Evolutionary conservation across 2,888 invertebrate species (phyloP).

Genomic region (Hypena proboscidalis): DNA sequence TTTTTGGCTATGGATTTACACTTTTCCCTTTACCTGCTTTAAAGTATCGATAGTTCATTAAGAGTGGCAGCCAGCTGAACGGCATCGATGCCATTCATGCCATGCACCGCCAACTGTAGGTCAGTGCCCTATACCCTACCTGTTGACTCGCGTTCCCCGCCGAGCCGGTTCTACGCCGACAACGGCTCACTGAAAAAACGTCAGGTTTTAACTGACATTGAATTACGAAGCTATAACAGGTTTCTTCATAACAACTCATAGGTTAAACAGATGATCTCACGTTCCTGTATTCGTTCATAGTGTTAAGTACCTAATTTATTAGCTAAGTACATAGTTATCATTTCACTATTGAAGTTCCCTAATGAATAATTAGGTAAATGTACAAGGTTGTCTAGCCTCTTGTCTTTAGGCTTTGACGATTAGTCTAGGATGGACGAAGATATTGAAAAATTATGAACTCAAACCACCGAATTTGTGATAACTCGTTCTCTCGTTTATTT

Average conservation of each 20-base stretch:
- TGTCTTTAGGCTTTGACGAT: too few relatives aligned
- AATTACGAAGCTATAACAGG: slow-evolving; percentile 32
- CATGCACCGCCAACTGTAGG: slow-evolving; percentile 70
- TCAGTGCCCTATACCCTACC: slow-evolving; percentile 82
- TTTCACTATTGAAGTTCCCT: too few relatives aligned
- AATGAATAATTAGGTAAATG: too few relatives aligned
- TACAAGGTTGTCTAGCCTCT: too few relatives aligned
- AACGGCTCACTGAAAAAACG: slow-evolving; percentile 51
- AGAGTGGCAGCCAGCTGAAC: slow-evolving; percentile 57
- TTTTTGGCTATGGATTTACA: slow-evolving; percentile 1
- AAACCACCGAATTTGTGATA: too few relatives aligned
- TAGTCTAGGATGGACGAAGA: too few relatives aligned
- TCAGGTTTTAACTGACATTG: slow-evolving; percentile 59
- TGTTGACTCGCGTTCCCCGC: slow-evolving; percentile 73
- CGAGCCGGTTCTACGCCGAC: slow-evolving; percentile 73
- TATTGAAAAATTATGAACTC: too few relatives aligned
- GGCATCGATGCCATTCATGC: slow-evolving; percentile 68
- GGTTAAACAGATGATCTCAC: slow-evolving; percentile 29
- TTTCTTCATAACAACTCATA: slow-evolving; percentile 17
- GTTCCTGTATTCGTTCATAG: background rate
- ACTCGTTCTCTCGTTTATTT: too few relatives aligned
- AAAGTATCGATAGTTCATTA: slow-evolving; percentile 52
- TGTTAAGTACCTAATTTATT: background rate
- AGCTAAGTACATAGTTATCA: too few relatives aligned
- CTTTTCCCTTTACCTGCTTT: slow-evolving; percentile 14